Conservation (phyloP, 2,797 vertebrate species). For the Nannoperca obscura region DNA sequence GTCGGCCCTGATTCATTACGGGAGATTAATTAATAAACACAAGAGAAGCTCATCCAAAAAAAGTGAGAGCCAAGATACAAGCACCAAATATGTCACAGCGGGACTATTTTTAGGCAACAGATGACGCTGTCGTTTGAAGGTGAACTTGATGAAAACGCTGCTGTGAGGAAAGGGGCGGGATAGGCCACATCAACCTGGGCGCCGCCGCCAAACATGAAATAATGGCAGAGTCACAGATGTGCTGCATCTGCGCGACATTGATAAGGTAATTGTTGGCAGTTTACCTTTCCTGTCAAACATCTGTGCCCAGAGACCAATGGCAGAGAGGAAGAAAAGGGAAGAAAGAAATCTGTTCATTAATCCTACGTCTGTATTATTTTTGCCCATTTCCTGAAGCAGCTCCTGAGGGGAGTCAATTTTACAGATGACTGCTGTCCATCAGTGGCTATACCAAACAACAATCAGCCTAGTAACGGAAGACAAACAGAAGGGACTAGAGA, state of each 20-base stretch:
- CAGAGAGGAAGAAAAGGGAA: constrained; percentile 43
- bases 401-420: constrained; percentile 83
- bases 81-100: constrained; percentile 78
- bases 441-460: constrained; percentile 74
- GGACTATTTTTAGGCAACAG: constrained; percentile 80
- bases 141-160: constrained; percentile 76
- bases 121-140: constrained; percentile 79
- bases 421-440: constrained; percentile 87
- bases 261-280: constrained; percentile 68
- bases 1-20: constrained; percentile 62
- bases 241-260: constrained; percentile 59
- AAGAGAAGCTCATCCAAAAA: constrained; percentile 74
- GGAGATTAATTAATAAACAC: constrained; percentile 80
- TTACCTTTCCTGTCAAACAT: constrained; percentile 71
- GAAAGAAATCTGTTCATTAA: constrained; percentile 77
- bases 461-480: constrained; percentile 72
- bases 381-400: constrained; percentile 70
- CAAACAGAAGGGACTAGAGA: constrained; percentile 46
- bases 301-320: constrained; percentile 52
- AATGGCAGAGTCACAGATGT: constrained; percentile 67
- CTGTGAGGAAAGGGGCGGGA: constrained; percentile 61
- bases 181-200: constrained; percentile 60
- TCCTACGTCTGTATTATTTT: constrained; percentile 73
- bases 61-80: constrained; percentile 69
- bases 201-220: constrained; percentile 22